Evolutionary conservation across 92 coral and sea anemone genomes (phyloP).

Genomic region (Muricea muricata): DNA sequence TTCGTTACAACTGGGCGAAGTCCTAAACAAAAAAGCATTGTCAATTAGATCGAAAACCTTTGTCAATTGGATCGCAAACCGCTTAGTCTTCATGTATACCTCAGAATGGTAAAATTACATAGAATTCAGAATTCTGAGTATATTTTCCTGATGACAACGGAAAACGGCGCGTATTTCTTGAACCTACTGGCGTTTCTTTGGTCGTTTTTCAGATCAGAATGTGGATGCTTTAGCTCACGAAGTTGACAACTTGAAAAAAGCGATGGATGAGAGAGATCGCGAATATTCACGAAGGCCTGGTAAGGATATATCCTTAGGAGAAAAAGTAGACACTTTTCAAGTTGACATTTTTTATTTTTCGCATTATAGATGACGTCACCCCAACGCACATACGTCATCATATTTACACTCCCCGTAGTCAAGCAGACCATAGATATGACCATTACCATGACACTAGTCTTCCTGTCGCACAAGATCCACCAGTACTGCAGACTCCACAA

Average conservation of each 20-base stretch:
- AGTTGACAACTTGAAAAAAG: conserved; percentile 1
- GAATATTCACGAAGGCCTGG: not conserved
- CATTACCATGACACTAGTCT: conserved; percentile 13
- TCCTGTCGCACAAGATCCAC: not conserved
- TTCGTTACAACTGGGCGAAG: too few relatives aligned
- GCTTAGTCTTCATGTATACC: too few relatives aligned
- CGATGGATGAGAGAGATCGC: not conserved
- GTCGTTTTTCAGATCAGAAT: not conserved
- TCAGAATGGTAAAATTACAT: too few relatives aligned
- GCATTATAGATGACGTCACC: conserved; percentile 3
- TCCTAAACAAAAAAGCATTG: too few relatives aligned
- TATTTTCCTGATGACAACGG: too few relatives aligned
- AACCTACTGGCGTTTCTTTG: too few relatives aligned
- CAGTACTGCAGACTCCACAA: not conserved
- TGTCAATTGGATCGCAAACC: too few relatives aligned
- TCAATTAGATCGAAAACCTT: too few relatives aligned
- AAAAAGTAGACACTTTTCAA: not conserved
- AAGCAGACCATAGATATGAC: not conserved
- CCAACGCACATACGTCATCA: conserved; percentile 20
- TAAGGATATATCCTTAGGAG: not conserved
- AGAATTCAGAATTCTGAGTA: too few relatives aligned
- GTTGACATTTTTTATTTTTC: not conserved
- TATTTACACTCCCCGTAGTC: conserved; percentile 22
- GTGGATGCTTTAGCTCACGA: conserved; percentile 14
- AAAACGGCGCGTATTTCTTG: too few relatives aligned